Evolutionary conservation across 2,888 invertebrate species (phyloP).

Genomic region (Melangyna quadrimaculata): DNA sequence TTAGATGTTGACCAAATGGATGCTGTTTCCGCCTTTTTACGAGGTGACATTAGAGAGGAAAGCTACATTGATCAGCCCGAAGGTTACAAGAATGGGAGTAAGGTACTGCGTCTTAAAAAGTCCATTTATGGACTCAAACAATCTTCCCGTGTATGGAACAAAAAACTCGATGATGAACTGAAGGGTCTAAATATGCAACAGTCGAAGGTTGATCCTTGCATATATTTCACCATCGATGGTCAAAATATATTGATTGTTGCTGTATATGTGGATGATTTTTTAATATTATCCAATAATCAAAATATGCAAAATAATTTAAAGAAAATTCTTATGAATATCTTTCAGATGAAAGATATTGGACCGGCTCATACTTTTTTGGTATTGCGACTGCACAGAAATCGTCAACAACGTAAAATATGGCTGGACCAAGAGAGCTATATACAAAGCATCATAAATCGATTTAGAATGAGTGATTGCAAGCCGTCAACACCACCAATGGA

Average conservation of each 20-base stretch:
- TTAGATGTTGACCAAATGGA: constrained; percentile 34
- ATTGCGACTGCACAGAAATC: not conserved
- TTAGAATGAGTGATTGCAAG: too few species aligned
- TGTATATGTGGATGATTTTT: not conserved
- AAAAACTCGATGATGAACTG: constrained; percentile 18
- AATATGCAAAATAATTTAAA: not conserved
- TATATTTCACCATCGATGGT: not conserved
- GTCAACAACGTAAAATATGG: not conserved
- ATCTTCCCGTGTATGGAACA: constrained; percentile 46
- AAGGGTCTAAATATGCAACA: not conserved
- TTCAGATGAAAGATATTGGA: too few species aligned
- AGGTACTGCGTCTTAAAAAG: constrained; percentile 35
- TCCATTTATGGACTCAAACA: too few species aligned
- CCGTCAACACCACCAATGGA: too few species aligned
- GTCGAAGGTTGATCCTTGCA: too few species aligned
- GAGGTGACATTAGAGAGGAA: constrained; percentile 10
- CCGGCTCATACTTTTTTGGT: not conserved
- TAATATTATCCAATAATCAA: not conserved
- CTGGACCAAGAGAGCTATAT: not conserved
- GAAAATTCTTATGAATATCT: too few species aligned
- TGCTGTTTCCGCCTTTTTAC: constrained; percentile 23
- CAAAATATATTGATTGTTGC: too few species aligned
- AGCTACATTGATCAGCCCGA: constrained; percentile 11
- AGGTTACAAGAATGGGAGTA: not conserved
- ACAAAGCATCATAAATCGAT: too few species aligned